A percentile compares a stretch with the other conserved stretches of the same genome.
These are phyloP conservation scores for Ctenomys sociabilis DNA, from an alignment of 2,113 vertebrate genomes.

Conservation along the genomic window DNA sequence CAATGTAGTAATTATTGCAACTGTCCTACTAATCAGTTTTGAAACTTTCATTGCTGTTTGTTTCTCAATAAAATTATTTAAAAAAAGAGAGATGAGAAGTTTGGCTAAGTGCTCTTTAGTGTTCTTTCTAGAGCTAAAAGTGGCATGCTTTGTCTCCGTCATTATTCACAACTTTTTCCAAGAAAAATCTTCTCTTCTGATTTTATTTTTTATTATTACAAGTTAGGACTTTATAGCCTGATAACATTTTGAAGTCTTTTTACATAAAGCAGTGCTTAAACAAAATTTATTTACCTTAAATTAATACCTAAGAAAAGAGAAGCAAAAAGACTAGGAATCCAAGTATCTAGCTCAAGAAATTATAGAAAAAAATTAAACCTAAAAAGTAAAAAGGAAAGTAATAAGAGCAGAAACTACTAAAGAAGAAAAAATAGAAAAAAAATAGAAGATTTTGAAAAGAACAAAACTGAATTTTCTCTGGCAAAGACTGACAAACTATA, in stretches of 20 bases:
- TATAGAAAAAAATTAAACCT: neutral
- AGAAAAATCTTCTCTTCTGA: neutral
- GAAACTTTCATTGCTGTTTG: no score
- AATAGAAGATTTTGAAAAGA: neutral
- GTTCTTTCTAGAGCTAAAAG: neutral
- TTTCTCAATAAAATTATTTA: no score
- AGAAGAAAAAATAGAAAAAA: neutral
- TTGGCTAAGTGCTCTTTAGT: neutral
- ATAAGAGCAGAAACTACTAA: neutral
- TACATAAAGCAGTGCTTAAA: neutral
- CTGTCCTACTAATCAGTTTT: no score
- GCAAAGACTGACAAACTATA: no score
- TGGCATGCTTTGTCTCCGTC: neutral
- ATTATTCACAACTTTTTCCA: neutral
- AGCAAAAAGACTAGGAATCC: neutral
- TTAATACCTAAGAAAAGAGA: neutral
- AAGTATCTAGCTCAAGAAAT: neutral
- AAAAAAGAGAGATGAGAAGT: neutral
- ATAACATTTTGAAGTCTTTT: neutral
- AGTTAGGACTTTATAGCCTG: neutral
- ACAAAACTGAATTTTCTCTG: neutral
- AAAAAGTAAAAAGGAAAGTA: neutral
- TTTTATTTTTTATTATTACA: neutral
- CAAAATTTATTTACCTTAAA: neutral
- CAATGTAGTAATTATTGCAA: no score